These are phyloP conservation scores for Brachymystax lenok DNA, from an alignment of 2,797 vertebrate species.

Conservation along the genomic window DNA sequence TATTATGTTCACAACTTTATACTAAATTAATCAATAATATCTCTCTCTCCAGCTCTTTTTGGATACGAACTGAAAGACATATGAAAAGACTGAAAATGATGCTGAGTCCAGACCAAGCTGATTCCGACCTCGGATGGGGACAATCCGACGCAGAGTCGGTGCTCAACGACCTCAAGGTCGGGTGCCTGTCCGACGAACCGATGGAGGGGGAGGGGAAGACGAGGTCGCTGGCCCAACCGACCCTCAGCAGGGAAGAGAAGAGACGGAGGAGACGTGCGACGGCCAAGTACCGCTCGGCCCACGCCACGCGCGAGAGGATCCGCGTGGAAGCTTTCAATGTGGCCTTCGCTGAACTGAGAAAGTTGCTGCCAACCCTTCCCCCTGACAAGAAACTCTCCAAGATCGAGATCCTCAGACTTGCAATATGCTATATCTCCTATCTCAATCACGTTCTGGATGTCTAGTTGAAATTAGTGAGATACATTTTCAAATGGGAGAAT, in stretches of 20 bases:
- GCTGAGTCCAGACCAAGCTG: slow-evolving; percentile 93
- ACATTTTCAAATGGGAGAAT: neutral
- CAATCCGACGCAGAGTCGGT: slow-evolving; percentile 90
- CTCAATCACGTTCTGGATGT: slow-evolving; percentile 90
- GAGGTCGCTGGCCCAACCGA: slow-evolving; percentile 77
- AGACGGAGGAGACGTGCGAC: slow-evolving; percentile 81
- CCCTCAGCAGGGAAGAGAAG: slow-evolving; percentile 89
- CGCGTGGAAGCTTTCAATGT: slow-evolving; percentile 90
- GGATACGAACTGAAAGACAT: neutral
- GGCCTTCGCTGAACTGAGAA: slow-evolving; percentile 87
- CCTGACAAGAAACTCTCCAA: slow-evolving; percentile 92
- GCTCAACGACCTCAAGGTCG: slow-evolving; percentile 82
- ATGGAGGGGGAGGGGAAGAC: slow-evolving; percentile 77
- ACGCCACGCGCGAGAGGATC: slow-evolving; percentile 88
- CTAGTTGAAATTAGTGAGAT: slow-evolving; percentile 52
- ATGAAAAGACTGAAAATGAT: slow-evolving; percentile 83
- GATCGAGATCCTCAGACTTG: slow-evolving; percentile 90
- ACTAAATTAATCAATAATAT: neutral
- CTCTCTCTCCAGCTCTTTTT: slow-evolving; percentile 14
- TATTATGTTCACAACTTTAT: neutral
- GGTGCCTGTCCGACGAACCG: slow-evolving; percentile 83
- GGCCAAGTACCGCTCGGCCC: slow-evolving; percentile 87
- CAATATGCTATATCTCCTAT: slow-evolving; percentile 92
- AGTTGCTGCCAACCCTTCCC: slow-evolving; percentile 85
- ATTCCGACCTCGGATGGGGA: slow-evolving; percentile 89